Evolutionary conservation across 30 jellyfish, hydroid and myxozoan species (phyloP), one percentile per base, ranked within the genome.

Genomic region (Hydractinia echinata): DNA sequence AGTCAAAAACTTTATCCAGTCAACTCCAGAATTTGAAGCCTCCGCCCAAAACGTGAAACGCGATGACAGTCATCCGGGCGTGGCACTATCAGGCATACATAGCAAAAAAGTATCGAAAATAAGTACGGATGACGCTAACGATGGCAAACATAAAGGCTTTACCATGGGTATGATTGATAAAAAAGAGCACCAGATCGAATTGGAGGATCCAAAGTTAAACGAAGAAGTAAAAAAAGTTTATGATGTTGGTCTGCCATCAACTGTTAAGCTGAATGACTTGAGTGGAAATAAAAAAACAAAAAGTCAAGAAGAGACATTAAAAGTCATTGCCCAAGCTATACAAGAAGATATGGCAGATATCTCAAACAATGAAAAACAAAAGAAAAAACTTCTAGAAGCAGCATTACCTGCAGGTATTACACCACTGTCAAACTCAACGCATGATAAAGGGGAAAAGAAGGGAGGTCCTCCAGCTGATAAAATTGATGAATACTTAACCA

Each of bases 401-500:
- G 39, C 74, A 6, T 44, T 64, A 13, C 19, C 19, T 7, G 19
- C 74, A 13, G 74, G 39, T 64, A 51, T 44, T 0, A 6, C 74
- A 64, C 74, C 74, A n/a, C 18, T 64, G 39, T 6, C 74, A 7
- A 64, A 16, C 19, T 64, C 74, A n/a, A 51, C 39, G 19, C 51
- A 7, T 64, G 39, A 6, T 44, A 64, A 64, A 13, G 74, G 74
- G 8, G 74, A 64, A 51, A 64, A 64, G 39, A 64, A 64, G 18
- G 39, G 51, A 7, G 39, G 74, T 16, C 19, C 69, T 1, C 19
- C 69, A 0, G 44, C 87, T 21, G 87, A 80, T 52, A 80, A 87
- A 71, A 92, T 93, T 11, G 99, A 93, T 61, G 96, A 93, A n/a
- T 93, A 87, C 72, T 71, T 93, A 55, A 83, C 99, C 39, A 93